Evolutionary conservation across 2,113 vertebrate genomes (phyloP), one percentile per base, ranked within the genome.

Genomic region (Todiramphus chloris): DNA sequence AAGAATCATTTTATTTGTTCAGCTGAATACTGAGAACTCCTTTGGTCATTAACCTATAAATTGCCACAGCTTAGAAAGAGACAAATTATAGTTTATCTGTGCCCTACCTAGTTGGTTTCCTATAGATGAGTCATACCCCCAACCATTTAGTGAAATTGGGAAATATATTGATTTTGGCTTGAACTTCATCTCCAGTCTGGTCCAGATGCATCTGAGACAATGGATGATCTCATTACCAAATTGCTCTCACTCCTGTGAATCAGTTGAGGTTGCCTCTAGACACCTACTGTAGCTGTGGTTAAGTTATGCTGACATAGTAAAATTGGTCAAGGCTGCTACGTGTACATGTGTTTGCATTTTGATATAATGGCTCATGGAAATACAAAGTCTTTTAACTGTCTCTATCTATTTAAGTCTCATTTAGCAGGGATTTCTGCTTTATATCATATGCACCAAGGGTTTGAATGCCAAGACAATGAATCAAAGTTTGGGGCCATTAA

Each of bases 151-250:
- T 83, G 72, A 91, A 95, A 92, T 74, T 92, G 91, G 87, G 80
- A 96, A 94, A 88, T 93, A 46, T 63, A 97, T 96, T 89, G 94
- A 96, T 97, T 97, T 97, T 97, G 93, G 85, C 96, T 76, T 86
- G 70, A 20, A 76, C 44, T 76, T 94, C 41, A 81, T 51, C 70
- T 83, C 68, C 80, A 95, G 27, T 63, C 63, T 68, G 39, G 51
- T 89, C 85, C 89, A 93, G 70, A 50, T 95, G 51, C n/a, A 66
- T 90, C 69, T 85, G 83, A 96, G 89, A 80, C 2, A 17, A 85
- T 63, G 83, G 50, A 90, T 97, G 95, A 89, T 90, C 72, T 95
- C 93, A 96, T 97, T 97, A 94, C 67, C 55, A 86, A 93, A 93
- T 83, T 94, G 89, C 67, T 79, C 25, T 89, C 62, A 72, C 51